Base-by-base conservation (phyloP, 2,888 invertebrate genomes). In the Lycaena phlaeas region DNA sequence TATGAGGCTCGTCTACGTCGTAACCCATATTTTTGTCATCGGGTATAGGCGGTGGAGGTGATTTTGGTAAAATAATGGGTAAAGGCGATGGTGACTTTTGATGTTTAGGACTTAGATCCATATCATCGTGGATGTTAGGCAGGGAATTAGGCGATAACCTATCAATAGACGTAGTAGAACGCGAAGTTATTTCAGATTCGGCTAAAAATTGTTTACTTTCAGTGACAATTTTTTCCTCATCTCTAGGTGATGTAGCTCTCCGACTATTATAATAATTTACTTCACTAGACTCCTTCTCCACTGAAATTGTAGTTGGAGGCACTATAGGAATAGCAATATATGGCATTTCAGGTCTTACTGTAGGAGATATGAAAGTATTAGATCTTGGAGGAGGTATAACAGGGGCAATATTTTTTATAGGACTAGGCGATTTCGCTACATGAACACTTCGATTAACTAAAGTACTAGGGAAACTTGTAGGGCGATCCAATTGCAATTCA, bases 401-500 rank as follows among this genome's bases (percentile, higher is more conserved):
- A 46, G 73, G 51, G 42, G 65, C 57, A 46, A 63, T 54, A 45
- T 61, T 64, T 70, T 78, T 77, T 48, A 75, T 64, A 52, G 82
- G 82, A 75, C 82, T 82, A 68, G 77, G 68, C 48, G 79, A 71
- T 64, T 77, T 79, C 45, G 68, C 61, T 57, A 59, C 61, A 53
- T 75, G 57, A 56, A 64, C 56, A 61, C 66, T 64, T 58, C 77
- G 64, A 61, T 57, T 73, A 46, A 70, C 62, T 64, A 82, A 65
- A 42, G 68, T 61, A 51, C 74, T 61, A 42, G 82, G 82, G 48
- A 84, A 69, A 40, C 73, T 78, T 43, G 66, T 67, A 44, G 85
- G 70, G 53, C 86, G 66, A 61, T 86, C 68, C 45, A 62, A 51
- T 54, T 72, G 66, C 44, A 84, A 82, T 57, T 90, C 89, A 38